Percentiles rank a stretch among this genome's conserved stretches.
Conservation (phyloP, 2,113 vertebrate species). For the Eretmochelys imbricata region DNA sequence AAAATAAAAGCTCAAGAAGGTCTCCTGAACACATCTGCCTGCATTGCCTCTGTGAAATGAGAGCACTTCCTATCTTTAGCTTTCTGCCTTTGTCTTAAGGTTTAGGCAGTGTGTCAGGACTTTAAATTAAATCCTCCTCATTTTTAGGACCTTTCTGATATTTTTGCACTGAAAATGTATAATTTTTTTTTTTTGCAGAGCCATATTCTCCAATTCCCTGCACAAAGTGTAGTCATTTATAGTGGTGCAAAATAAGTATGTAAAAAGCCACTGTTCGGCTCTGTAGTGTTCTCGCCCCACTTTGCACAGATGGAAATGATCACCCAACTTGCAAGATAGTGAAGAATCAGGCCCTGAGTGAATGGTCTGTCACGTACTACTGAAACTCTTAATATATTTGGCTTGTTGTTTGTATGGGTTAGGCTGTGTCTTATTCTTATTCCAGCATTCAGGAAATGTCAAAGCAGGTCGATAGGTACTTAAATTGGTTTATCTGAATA, state of each 20-base stretch:
- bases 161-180: background rate
- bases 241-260: background rate
- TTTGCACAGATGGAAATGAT: background rate
- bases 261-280: background rate
- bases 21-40: background rate
- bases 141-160: background rate
- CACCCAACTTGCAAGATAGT: background rate
- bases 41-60: background rate
- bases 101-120: background rate
- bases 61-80: background rate
- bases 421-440: background rate
- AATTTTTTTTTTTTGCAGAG: background rate
- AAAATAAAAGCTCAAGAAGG: slow-evolving; percentile 2
- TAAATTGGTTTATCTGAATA: background rate
- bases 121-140: background rate
- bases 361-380: accelerated
- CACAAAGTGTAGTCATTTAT: background rate
- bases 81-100: slow-evolving; percentile 4
- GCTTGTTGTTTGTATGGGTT: background rate
- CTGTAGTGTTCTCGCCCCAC: background rate
- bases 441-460: background rate
- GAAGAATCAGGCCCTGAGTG: background rate
- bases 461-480: background rate
- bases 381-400: background rate
- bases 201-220: accelerated